These are phyloP conservation scores for Cremastinae sp. DNA, from an alignment of 2,888 invertebrate genomes.

Conservation along the genomic window DNA sequence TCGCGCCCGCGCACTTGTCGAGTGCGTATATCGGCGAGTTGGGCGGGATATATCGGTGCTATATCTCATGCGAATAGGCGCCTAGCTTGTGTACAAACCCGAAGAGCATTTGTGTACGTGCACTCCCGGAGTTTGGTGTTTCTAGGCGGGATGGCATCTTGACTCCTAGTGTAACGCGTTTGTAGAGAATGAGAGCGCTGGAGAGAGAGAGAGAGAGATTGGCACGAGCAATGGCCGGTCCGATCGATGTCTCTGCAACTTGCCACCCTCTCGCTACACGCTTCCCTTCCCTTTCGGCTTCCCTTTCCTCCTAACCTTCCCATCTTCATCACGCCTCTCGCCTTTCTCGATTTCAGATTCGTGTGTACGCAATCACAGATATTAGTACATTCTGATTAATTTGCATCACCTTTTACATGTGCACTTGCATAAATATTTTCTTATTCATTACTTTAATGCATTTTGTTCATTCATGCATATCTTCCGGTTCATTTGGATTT, in stretches of 20 bases:
- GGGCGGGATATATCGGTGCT: conserved; percentile 32
- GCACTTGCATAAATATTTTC: too few relatives aligned
- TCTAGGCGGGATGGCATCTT: conserved; percentile 78
- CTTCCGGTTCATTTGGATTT: too few relatives aligned
- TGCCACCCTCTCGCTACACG: conserved; percentile 74
- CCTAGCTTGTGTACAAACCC: background rate
- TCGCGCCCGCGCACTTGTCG: conserved; percentile 54
- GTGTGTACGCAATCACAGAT: too few relatives aligned
- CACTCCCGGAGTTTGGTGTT: conserved; percentile 77
- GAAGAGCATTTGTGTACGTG: background rate
- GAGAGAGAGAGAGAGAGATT: conserved; percentile 63
- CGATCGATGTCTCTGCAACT: conserved; percentile 80
- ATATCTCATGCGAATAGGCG: too few relatives aligned
- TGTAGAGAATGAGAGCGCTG: conserved; percentile 10
- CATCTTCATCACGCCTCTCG: conserved; percentile 36
- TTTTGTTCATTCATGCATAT: too few relatives aligned
- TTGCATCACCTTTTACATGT: too few relatives aligned
- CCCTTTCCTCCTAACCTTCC: conserved; percentile 59
- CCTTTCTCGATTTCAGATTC: too few relatives aligned
- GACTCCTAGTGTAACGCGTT: conserved; percentile 77
- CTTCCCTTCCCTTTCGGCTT: conserved; percentile 50
- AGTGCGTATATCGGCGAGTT: conserved; percentile 52
- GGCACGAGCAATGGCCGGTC: conserved; percentile 79
- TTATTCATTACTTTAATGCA: too few relatives aligned
- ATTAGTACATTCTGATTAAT: too few relatives aligned